phyloP scores from a whole-genome alignment of 1,140 invertebrate species.

The Drosophila lacteicornis region DNA sequence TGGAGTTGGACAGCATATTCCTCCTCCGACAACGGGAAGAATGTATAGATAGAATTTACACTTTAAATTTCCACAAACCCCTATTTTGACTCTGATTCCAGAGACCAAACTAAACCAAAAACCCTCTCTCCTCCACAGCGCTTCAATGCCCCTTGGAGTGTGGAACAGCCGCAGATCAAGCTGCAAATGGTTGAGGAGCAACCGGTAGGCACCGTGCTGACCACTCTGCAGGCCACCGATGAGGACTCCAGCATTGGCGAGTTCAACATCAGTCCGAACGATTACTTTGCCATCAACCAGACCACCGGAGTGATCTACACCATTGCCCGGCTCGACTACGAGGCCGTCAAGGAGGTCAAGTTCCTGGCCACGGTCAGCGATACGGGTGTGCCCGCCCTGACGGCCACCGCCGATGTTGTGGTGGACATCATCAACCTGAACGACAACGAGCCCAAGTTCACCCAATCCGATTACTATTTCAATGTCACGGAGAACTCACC shows the following conservation, averaged over 20 bases:
- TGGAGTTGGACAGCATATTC: conserved; percentile 38
- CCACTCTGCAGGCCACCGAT: conserved; percentile 92
- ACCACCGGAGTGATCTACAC: conserved; percentile 92
- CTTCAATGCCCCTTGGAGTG: conserved; percentile 90
- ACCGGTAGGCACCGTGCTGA: conserved; percentile 91
- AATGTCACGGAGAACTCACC: conserved; percentile 91
- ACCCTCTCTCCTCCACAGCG: conserved; percentile 42
- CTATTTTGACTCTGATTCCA: conserved; percentile 28
- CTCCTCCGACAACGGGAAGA: neutral
- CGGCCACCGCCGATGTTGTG: conserved; percentile 90
- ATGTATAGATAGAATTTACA: conserved; percentile 1
- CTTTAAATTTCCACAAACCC: neutral
- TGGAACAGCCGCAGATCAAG: conserved; percentile 88
- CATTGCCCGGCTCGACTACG: conserved; percentile 93
- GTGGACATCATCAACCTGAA: conserved; percentile 94
- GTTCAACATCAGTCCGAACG: conserved; percentile 87
- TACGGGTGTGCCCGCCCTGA: conserved; percentile 91
- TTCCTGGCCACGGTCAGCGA: conserved; percentile 93
- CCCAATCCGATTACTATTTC: conserved; percentile 88
- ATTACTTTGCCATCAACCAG: conserved; percentile 92
- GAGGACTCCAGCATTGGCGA: conserved; percentile 92
- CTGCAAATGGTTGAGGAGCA: conserved; percentile 93
- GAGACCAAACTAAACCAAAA: neutral
- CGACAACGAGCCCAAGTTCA: conserved; percentile 93
- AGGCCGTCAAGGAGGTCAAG: conserved; percentile 90